These are phyloP conservation scores for Oncorhynchus clarkii DNA, from an alignment of 2,113 vertebrate species.

Conservation along the genomic window DNA sequence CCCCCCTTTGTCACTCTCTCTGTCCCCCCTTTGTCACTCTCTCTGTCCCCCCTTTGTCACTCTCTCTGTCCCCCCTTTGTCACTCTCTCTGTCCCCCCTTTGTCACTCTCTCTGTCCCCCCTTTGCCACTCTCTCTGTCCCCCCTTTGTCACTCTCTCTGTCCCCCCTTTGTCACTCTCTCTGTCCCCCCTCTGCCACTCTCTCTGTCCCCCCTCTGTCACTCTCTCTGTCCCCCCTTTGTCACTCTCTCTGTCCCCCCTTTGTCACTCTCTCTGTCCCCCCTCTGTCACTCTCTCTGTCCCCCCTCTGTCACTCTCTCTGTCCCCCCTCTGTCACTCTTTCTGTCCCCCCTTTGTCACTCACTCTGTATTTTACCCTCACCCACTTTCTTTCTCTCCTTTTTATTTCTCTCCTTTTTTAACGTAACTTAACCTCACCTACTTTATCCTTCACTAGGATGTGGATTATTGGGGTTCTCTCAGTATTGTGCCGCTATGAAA, in stretches of 20 bases:
- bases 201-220: neutral
- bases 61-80: too few species aligned
- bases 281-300: neutral
- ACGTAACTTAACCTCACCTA: too few species aligned
- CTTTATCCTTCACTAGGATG: too few species aligned
- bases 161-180: slow-evolving; percentile 1
- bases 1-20: neutral
- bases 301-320: slow-evolving; percentile 2
- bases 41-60: neutral
- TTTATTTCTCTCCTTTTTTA: too few species aligned
- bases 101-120: too few species aligned
- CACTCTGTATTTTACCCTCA: too few species aligned
- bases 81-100: too few species aligned
- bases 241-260: slow-evolving; percentile 2
- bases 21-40: neutral
- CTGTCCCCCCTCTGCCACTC: neutral
- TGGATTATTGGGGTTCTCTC: too few species aligned
- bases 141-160: neutral
- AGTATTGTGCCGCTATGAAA: too few species aligned
- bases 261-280: neutral
- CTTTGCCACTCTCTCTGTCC: neutral
- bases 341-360: too few species aligned
- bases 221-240: neutral
- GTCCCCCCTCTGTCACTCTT: neutral
- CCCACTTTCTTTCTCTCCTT: too few species aligned